Percentiles rank a stretch among this genome's conserved stretches.
Conservation (phyloP, 2,888 invertebrate species). For the Tolmerus cingulatus region DNA sequence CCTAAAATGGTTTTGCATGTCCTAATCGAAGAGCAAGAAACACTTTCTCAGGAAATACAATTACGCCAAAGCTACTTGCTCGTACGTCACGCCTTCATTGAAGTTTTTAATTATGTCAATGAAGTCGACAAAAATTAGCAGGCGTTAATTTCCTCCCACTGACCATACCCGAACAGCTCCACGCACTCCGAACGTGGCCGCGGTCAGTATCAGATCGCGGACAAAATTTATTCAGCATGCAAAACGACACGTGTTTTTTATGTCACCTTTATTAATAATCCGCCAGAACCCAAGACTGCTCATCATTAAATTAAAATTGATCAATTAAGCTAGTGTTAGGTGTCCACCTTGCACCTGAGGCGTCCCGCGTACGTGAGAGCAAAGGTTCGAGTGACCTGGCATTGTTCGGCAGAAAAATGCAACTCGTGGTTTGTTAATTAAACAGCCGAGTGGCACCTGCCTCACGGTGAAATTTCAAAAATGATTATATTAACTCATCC, state of each 20-base stretch:
- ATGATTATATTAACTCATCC: not conserved
- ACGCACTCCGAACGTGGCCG: not conserved
- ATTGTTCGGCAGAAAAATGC: not conserved
- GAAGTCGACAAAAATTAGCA: slow-evolving; percentile 19
- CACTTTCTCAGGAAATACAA: not conserved
- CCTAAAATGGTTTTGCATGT: not conserved
- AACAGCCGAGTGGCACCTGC: not conserved
- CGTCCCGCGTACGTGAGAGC: not conserved
- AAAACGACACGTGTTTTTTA: not conserved
- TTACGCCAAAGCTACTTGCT: not conserved
- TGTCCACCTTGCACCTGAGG: slow-evolving; percentile 3
- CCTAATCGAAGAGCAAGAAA: not conserved
- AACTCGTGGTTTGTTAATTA: not conserved
- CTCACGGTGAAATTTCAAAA: not conserved
- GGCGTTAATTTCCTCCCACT: not conserved
- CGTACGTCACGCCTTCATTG: slow-evolving; percentile 1
- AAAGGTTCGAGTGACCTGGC: not conserved
- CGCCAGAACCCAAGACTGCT: not conserved
- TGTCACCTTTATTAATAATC: not conserved
- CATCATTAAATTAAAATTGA: not conserved
- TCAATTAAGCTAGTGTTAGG: slow-evolving; percentile 3
- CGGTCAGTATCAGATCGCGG: not conserved
- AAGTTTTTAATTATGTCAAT: slow-evolving; percentile 38
- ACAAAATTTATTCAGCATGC: not conserved
- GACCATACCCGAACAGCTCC: not conserved